Conservation (phyloP, 2,797 vertebrate genomes). For the Helarctos malayanus region DNA sequence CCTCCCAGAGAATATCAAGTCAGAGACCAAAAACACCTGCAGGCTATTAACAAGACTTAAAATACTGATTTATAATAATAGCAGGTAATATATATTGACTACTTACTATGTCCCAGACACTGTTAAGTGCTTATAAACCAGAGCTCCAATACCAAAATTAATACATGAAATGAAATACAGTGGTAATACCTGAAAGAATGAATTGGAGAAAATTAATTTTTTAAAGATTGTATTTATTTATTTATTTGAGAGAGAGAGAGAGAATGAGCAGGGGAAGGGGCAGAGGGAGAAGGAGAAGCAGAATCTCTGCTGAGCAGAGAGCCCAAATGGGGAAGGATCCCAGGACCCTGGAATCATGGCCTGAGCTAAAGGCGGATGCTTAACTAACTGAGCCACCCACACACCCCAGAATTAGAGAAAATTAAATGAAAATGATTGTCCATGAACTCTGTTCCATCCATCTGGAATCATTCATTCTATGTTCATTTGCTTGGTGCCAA, state of each 20-base stretch:
- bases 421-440: not conserved
- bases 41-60: not conserved
- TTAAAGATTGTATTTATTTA: not conserved
- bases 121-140: conserved; percentile 33
- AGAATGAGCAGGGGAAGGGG: not conserved
- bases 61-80: conserved; percentile 29
- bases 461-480: not conserved
- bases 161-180: conserved; percentile 11
- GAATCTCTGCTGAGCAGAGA: not conserved
- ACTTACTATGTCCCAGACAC: not conserved
- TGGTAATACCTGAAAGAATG: conserved; percentile 46
- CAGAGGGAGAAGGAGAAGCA: not conserved
- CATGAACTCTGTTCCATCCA: not conserved
- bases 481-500: not conserved
- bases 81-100: conserved; percentile 3
- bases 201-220: conserved; percentile 42
- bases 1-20: not conserved
- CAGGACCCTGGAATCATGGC: not conserved
- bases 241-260: not conserved
- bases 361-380: not conserved
- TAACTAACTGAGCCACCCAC: not conserved
- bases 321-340: not conserved
- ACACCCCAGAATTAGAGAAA: conserved; percentile 7
- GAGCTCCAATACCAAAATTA: conserved; percentile 19
- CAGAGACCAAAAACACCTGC: not conserved